Conservation (phyloP, 2,888 invertebrate species). For the Hypomecis atomaria region DNA sequence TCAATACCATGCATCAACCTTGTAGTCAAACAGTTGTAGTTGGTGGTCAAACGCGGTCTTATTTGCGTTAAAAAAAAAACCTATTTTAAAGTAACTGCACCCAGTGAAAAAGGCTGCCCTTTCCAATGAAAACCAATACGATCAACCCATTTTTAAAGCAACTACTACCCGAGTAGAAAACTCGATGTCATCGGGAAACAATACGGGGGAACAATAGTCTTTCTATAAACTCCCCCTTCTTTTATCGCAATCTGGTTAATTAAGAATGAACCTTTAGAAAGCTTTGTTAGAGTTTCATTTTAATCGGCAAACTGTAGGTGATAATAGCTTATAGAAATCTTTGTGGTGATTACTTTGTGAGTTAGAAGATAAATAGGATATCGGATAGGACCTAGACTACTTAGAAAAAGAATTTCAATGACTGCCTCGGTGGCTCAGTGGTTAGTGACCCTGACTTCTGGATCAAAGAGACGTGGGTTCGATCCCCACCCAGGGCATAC, state of each 20-base stretch:
- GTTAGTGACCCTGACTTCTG: too few relatives aligned
- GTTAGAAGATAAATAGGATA: background rate
- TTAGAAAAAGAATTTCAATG: too few relatives aligned
- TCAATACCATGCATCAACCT: too few relatives aligned
- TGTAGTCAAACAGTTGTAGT: too few relatives aligned
- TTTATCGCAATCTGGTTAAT: constrained; percentile 40
- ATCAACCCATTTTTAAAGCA: constrained; percentile 1
- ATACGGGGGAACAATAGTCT: constrained; percentile 32
- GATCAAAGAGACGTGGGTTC: too few relatives aligned
- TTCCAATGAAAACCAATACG: background rate
- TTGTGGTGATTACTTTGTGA: background rate
- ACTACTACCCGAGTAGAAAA: constrained; percentile 19
- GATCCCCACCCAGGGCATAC: too few relatives aligned
- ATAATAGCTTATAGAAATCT: constrained; percentile 10
- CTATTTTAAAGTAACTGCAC: background rate
- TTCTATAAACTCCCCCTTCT: constrained; percentile 28
- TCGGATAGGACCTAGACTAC: too few relatives aligned
- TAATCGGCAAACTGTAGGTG: constrained; percentile 23
- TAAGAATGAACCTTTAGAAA: constrained; percentile 35
- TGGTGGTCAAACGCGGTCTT: too few relatives aligned
- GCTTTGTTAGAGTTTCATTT: constrained; percentile 37
- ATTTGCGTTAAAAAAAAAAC: too few relatives aligned
- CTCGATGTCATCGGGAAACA: constrained; percentile 36
- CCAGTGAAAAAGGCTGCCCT: background rate
- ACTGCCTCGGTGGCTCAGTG: too few relatives aligned